phyloP scores from a whole-genome alignment of 2,113 vertebrate genomes.

The Cavia porcellus region DNA sequence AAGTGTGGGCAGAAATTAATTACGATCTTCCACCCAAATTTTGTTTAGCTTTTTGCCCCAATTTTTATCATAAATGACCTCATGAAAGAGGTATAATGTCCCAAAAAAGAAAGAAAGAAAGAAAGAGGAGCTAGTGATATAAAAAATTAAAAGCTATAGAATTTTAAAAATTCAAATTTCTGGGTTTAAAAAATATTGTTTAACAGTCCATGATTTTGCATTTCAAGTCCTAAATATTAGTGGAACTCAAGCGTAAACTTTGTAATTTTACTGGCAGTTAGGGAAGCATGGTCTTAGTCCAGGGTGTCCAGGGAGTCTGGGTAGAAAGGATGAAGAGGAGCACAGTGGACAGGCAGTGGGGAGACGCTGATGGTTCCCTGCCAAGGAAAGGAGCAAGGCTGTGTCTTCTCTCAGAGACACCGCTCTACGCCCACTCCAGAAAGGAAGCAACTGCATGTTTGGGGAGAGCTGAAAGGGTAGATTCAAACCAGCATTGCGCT shows the following conservation, averaged over 20 bases:
- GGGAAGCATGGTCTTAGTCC: background rate
- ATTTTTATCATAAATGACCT: conserved; percentile 12
- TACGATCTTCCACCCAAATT: background rate
- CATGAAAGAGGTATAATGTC: background rate
- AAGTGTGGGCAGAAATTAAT: background rate
- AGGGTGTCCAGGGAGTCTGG: background rate
- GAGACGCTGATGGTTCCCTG: background rate
- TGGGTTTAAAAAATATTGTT: background rate
- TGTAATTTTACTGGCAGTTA: background rate
- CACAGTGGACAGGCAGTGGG: background rate
- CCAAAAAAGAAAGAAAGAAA: background rate
- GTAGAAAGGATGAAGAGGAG: background rate
- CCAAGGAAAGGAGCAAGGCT: background rate
- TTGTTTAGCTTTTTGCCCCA: background rate
- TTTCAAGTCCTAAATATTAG: conserved; percentile 31
- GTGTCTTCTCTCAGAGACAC: background rate
- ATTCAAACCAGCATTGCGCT: background rate
- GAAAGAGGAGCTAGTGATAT: background rate
- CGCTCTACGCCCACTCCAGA: background rate
- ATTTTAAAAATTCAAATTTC: background rate
- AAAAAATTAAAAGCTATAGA: background rate
- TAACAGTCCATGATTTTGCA: background rate
- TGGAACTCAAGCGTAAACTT: background rate
- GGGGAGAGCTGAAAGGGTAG: background rate
- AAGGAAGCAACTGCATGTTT: background rate